phyloP scores from a whole-genome alignment of 2,888 invertebrate species.

The Agrochola macilenta region DNA sequence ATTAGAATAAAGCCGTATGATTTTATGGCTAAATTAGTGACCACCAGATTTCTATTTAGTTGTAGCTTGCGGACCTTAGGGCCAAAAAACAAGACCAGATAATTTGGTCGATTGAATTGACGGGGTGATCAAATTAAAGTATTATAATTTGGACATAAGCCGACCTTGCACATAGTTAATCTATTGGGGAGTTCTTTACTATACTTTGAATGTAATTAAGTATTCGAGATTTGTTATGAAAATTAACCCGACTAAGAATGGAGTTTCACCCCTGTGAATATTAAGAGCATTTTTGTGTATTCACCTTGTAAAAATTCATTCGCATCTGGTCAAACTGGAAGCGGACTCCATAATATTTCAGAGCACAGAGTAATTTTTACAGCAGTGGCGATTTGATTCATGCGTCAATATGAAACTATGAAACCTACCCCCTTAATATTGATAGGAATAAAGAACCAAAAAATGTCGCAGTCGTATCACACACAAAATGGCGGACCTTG shows the following conservation, averaged over 20 bases:
- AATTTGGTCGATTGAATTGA: background rate
- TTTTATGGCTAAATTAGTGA: background rate
- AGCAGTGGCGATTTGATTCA: background rate
- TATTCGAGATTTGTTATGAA: conserved; percentile 15
- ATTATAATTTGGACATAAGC: background rate
- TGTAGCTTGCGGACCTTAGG: background rate
- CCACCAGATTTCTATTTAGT: background rate
- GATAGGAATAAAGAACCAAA: background rate
- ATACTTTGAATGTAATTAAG: background rate
- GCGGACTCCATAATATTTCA: background rate
- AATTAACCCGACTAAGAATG: conserved; percentile 1
- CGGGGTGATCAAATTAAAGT: background rate
- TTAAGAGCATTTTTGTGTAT: background rate
- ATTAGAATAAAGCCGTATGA: too few relatives aligned
- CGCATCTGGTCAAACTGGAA: conserved; percentile 8
- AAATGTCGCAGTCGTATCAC: background rate
- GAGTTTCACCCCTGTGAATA: conserved; percentile 10
- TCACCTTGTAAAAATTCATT: conserved; percentile 2
- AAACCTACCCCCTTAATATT: background rate
- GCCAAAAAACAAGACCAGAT: background rate
- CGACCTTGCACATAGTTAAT: background rate
- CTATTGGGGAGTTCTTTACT: background rate
- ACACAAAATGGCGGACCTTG: conserved; percentile 1
- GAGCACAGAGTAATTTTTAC: background rate
- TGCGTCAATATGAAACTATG: background rate